A percentile compares a stretch with the other conserved stretches of the same genome.
Evolutionary conservation across 2,888 invertebrate species (phyloP).

Genomic region (Troides helena): DNA sequence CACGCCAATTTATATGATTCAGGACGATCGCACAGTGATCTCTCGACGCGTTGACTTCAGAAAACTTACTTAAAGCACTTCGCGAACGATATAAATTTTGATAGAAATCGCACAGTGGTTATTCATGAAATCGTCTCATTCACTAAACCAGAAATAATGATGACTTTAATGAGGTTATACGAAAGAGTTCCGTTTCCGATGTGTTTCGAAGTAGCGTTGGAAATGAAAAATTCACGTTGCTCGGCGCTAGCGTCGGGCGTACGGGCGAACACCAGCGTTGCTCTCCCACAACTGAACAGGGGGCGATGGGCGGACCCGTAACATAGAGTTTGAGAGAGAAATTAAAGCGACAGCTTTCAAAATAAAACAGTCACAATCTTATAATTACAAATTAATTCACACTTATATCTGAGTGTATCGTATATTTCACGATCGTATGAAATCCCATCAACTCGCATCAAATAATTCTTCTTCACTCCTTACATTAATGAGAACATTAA

Average conservation of each 20-base stretch:
- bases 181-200: slow-evolving; percentile 1
- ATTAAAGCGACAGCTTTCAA: slow-evolving; percentile 31
- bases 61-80: slow-evolving; percentile 49
- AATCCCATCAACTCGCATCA: not conserved
- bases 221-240: slow-evolving; percentile 69
- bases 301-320: slow-evolving; percentile 36
- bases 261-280: slow-evolving; percentile 24
- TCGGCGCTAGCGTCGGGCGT: not conserved
- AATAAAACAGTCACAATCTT: slow-evolving; percentile 25
- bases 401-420: not conserved
- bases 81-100: slow-evolving; percentile 13
- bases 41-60: slow-evolving; percentile 62
- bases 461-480: too few species aligned
- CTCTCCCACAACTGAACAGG: slow-evolving; percentile 38
- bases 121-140: slow-evolving; percentile 14
- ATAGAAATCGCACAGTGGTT: slow-evolving; percentile 11
- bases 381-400: slow-evolving; percentile 28
- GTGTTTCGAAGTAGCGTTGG: slow-evolving; percentile 34
- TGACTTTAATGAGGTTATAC: slow-evolving; percentile 1
- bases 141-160: slow-evolving; percentile 20
- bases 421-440: not conserved
- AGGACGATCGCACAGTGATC: slow-evolving; percentile 58
- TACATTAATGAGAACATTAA: too few species aligned
- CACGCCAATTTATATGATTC: slow-evolving; percentile 61
- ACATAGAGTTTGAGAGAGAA: slow-evolving; percentile 30